Base-by-base conservation (phyloP, 2,113 vertebrate genomes). In the Peucedramus taeniatus region DNA sequence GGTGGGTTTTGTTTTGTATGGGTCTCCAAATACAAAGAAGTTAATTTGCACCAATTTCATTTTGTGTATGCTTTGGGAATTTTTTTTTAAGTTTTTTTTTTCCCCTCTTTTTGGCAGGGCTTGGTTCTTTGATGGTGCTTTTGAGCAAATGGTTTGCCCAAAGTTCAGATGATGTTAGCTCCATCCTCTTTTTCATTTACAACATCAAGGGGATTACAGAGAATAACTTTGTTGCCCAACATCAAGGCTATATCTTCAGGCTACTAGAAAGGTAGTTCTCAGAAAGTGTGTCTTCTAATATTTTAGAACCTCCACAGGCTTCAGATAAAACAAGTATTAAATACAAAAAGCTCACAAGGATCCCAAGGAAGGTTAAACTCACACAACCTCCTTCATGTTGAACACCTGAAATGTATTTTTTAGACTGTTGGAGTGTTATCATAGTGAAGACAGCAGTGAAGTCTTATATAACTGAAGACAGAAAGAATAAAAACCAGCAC, bases 261-360 rank as follows among this genome's bases (percentile, higher is more conserved):
- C 97, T 97, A 98, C 98, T 98, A 98, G 98, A 98, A 98, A 98
- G 98, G 97, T 97, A 97, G 97, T 98, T 98, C 98, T 98, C 98
- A 98, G 98, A 98, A 98, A 98, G 97, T 98, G 97, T 97, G 97
- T 97, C 98, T 98, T 98, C 98, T 98, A 98, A 98, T 98, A 98
- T 98, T 98, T 98, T 98, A 98, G 98, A 98, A 98, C 98, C 97
- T 97, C 98, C 98, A 98, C 98, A 98, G 98, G 98, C 98, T 98
- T 98, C 97, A 98, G 97, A 98, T 98, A 98, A 98, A 98, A 98
- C 97, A 98, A 98, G 97, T 98, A 98, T 98, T 98, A 98, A 98
- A 98, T 97, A 98, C 97, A 98, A 97, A 98, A 98, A 98, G 97
- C 98, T 97, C 97, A 97, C 96, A 97, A 98, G 97, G 98, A 97